Base-by-base conservation (phyloP, 1,140 invertebrate genomes). In the Philopotamus ludificatus region DNA sequence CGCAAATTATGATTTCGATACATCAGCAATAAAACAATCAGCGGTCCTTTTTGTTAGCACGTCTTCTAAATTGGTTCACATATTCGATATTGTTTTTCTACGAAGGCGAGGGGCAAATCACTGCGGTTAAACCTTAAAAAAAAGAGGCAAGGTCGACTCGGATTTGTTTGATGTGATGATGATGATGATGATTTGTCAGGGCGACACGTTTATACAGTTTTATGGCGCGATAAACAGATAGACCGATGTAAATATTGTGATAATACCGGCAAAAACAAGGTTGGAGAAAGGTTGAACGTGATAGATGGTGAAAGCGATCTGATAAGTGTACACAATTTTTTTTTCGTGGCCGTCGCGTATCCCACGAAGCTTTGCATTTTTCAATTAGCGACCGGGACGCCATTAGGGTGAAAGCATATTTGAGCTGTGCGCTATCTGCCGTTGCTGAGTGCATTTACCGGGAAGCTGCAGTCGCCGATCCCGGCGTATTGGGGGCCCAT, bases 111-210 rank as follows among this genome's bases (percentile, higher is more conserved):
- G 28, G 50, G 50, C 28, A 53, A 53, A 53, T 53, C 50, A 53
- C 18, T 53, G 50, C 50, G 50, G 50, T 53, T 53, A 53, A 53
- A 53, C 22, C n/a, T n/a, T n/a, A 22, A 7, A 53, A 53, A 53
- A 53, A 50, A 53, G 28, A 2, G 16, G 50, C 50, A 53, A 53
- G 50, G 50, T 53, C 50, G 50, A 18, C 23, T 7, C 21, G 23
- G 18, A 8, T 12, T 22, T n/a, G 28, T 22, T 18, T 21, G 22
- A 15, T 20, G 15, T 53, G 23, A 53, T 53, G 20, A 16, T 25
- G 50, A 26, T 53, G 50, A 23, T 53, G 22, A 23, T 9, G 50
- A 23, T 23, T 34, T 34, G 28, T 34, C 28, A 34, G 12, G 12
- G 12, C 28, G 28, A 34, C 28, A 34, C 28, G 28, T 34, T 34